These are phyloP conservation scores for Cremastinae sp. DNA, from an alignment of 2,888 invertebrate genomes.

Conservation along the genomic window DNA sequence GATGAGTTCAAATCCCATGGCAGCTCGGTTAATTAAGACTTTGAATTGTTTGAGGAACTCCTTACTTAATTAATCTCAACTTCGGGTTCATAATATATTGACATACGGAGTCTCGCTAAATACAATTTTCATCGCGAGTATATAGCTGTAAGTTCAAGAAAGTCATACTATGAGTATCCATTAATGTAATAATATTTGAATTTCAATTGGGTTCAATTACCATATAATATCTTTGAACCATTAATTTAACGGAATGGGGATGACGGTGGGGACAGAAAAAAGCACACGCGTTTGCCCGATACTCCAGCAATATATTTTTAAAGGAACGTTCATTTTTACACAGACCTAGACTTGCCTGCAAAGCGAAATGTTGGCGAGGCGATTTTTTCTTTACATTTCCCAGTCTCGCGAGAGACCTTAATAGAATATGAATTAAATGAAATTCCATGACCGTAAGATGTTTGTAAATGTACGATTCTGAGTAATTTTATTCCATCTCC, in stretches of 20 bases:
- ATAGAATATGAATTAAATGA: conserved; percentile 18
- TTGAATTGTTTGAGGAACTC: conserved; percentile 27
- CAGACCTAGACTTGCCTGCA: background rate
- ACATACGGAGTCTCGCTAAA: conserved; percentile 2
- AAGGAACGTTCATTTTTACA: background rate
- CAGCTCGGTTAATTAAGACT: conserved; percentile 12
- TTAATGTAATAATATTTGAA: too few species aligned
- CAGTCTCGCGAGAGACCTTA: background rate
- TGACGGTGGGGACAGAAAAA: background rate
- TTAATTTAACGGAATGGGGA: background rate
- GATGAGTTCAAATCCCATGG: conserved; percentile 1
- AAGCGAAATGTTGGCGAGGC: background rate
- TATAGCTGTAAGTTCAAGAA: background rate
- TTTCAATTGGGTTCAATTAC: too few species aligned
- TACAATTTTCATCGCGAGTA: background rate
- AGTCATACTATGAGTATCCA: background rate
- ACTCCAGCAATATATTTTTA: conserved; percentile 25
- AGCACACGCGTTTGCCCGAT: background rate
- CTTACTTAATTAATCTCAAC: conserved; percentile 6
- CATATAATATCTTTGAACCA: background rate
- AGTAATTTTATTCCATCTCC: too few species aligned
- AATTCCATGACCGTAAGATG: background rate
- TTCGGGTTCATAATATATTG: conserved; percentile 13
- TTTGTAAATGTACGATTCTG: too few species aligned
- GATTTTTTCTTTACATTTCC: background rate